Evolutionary conservation across 2,113 vertebrate species (phyloP), one percentile per base, ranked within the genome.

Genomic region (Tauraco erythrolophus): DNA sequence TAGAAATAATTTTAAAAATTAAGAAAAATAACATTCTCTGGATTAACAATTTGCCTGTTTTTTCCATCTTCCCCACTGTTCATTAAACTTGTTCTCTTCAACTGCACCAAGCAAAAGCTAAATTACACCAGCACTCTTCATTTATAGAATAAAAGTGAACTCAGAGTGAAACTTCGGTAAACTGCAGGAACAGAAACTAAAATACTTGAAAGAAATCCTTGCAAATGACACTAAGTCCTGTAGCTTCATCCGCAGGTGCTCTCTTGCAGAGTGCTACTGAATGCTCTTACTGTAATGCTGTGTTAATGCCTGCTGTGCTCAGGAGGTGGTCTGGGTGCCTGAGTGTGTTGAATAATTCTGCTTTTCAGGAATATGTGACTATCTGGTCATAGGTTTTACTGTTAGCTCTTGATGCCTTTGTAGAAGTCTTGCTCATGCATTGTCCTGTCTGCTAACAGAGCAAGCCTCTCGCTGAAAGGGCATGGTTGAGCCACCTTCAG

Each of bases 51-150:
- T 84, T 43, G 2, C 9, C 18, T 9, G 2, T 48, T 68, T 61
- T 84, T 33, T 84, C 5, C 4, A 37, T 22, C 10, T 2, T 89
- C 14, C 18, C 10, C 5, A 9, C 9, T 69, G 56, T 70, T 33
- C 13, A 21, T 23, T 60, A 11, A 64, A 79, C 10, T 22, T 83
- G 14, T 3, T 11, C 19, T 75, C 6, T 66, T 75, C 30, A 79
- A 13, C 19, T 68, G 25, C 31, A 56, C 10, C 14, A 17, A 75
- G n/a, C 4, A 78, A 64, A 62, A 60, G 4, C 12, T 30, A 19
- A 41, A 19, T 69, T 68, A 5, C 4, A 23, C 9, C 9, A 11
- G 6, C 5, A 5, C 4, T 43, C 21, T 37, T 8, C 5, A 2
- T 50, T 54, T 19, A 31, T 4, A 22, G 33, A 48, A 68, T 10